Base-by-base conservation (phyloP, 2,888 invertebrate genomes). In the Odiellus spinosus region DNA sequence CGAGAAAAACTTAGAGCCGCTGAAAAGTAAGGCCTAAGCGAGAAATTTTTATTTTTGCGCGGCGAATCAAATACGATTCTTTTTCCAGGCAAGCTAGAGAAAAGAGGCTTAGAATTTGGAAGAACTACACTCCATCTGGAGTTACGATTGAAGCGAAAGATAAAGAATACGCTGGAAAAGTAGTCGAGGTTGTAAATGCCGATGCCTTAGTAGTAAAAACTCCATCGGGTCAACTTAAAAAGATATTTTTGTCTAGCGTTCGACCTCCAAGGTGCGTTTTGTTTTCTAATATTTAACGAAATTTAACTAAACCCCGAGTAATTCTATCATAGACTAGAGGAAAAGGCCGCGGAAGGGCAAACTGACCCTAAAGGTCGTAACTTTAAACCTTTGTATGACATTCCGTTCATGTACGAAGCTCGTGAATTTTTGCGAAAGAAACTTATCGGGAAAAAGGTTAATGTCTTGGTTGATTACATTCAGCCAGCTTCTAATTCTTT, bases 361-460 rank as follows among this genome's bases (percentile, higher is more conserved):
- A 44, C 49, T 17, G 38, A 38, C 33, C 41, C 43, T n/a, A 54
- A 54, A 34, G 46, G 48, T 15, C 42, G 52, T 42, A 47, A 53
- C 52, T 83, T 77, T 64, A 79, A 88, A 59, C 90, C 95, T 0
- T 73, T 98, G 0, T 99, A 96, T 64, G 98, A 99, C 64, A 84
- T 96, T 61, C 98, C 98, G 2, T 91, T 85, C 77, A 87, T 98
- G 88, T 95, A 83, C 64, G 98, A 99, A 67, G 93, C 95, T 0
- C 77, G 98, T 45, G 98, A 99, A 69, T 96, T 85, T 64, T 72
- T 99, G 34, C 76, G 98, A 39, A 95, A 93, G 64, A 90, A 91
- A 63, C 72, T 98, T 12, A 80, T 98, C 60, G 90, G 93, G 43
- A 96, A 96, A 66, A 86, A 82, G 66, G 87, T 95, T 0, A 82